A percentile compares a stretch with the other conserved stretches of the same genome.
phyloP scores from a whole-genome alignment of 2,797 vertebrate species.

The Decapterus maruadsi region DNA sequence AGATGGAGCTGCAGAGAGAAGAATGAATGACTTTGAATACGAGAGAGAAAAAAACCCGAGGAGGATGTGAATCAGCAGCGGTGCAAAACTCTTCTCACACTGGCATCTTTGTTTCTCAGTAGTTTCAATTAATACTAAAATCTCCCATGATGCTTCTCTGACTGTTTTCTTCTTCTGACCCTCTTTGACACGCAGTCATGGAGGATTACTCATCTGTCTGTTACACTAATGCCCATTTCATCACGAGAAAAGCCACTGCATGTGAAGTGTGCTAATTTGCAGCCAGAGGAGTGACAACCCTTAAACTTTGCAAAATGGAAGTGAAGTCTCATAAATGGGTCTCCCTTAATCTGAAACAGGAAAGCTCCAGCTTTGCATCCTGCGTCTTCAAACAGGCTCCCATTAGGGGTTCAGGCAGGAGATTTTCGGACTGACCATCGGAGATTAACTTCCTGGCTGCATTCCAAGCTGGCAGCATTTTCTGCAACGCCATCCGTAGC shows the following conservation, averaged over 20 bases:
- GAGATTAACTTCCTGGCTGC: slow-evolving; percentile 58
- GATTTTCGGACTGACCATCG: slow-evolving; percentile 47
- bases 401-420: slow-evolving; percentile 47
- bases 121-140: not conserved
- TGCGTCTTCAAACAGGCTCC: slow-evolving; percentile 56
- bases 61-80: slow-evolving; percentile 61
- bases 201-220: not conserved
- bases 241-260: slow-evolving; percentile 8
- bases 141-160: not conserved
- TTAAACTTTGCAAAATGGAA: slow-evolving; percentile 13
- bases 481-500: slow-evolving; percentile 3
- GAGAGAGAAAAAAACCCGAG: slow-evolving; percentile 4
- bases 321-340: slow-evolving; percentile 45
- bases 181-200: not conserved
- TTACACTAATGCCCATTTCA: slow-evolving; percentile 11
- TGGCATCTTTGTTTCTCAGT: slow-evolving; percentile 43
- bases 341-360: slow-evolving; percentile 32
- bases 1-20: slow-evolving; percentile 38
- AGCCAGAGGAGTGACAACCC: slow-evolving; percentile 34
- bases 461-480: slow-evolving; percentile 35
- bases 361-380: slow-evolving; percentile 38
- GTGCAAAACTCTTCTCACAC: slow-evolving; percentile 11
- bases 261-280: slow-evolving; percentile 19
- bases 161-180: not conserved
- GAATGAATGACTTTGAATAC: slow-evolving; percentile 54